phyloP scores from a whole-genome alignment of 30 jellyfish, hydroid and myxozoan species.

The Cassiopea xamachana region DNA sequence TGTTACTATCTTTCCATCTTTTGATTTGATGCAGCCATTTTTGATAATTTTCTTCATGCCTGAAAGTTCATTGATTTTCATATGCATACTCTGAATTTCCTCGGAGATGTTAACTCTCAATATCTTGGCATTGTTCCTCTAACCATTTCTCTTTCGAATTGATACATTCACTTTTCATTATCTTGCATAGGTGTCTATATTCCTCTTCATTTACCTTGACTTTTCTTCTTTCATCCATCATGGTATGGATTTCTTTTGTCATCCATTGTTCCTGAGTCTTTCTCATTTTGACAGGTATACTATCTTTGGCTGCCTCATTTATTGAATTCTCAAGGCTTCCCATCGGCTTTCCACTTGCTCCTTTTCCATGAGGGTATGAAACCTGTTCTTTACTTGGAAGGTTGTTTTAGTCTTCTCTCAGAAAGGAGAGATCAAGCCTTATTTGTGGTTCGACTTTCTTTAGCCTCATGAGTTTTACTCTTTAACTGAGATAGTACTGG shows the following conservation, averaged over 20 bases:
- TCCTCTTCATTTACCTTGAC: neutral
- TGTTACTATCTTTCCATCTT: constrained; percentile 5
- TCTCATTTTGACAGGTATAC: too few species aligned
- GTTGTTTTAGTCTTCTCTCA: neutral
- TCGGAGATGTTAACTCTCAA: constrained; percentile 11
- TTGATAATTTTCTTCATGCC: neutral
- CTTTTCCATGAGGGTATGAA: too few species aligned
- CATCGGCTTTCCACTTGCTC: too few species aligned
- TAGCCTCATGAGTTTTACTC: neutral
- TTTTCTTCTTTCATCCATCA: neutral
- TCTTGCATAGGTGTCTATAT: constrained; percentile 19
- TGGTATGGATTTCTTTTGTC: constrained; percentile 40
- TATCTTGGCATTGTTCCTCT: constrained; percentile 53
- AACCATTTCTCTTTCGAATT: constrained; percentile 48
- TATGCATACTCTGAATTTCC: neutral
- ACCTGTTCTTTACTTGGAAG: too few species aligned
- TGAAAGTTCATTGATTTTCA: neutral
- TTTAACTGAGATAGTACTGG: constrained; percentile 46
- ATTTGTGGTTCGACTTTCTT: neutral
- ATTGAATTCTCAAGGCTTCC: too few species aligned
- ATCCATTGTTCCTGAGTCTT: neutral
- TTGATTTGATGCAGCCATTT: constrained; percentile 11
- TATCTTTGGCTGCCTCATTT: too few species aligned
- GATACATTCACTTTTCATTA: constrained; percentile 18
- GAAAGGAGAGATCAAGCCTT: neutral